Conservation (phyloP, 1,140 invertebrate species). For the Neuroterus valhalla region DNA sequence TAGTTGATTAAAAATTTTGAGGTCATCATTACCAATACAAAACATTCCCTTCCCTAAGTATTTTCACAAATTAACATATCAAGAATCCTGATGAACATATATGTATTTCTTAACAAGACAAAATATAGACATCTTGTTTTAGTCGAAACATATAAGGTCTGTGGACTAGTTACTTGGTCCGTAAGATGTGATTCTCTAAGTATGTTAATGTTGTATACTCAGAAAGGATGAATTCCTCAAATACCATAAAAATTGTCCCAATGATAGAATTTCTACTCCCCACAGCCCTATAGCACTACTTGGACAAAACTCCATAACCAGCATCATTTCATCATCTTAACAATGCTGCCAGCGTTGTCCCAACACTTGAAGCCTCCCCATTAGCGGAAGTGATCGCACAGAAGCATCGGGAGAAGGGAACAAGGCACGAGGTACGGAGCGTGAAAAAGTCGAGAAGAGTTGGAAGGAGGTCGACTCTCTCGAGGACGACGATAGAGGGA, state of each 20-base stretch:
- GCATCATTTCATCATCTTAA: not conserved
- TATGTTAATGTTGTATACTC: no score
- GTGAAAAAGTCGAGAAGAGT: conserved; percentile 31
- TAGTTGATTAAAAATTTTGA: no score
- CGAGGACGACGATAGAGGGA: conserved; percentile 19
- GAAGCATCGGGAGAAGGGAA: conserved; percentile 42
- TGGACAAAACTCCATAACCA: not conserved
- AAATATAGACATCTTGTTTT: no score
- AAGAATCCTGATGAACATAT: no score
- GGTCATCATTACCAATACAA: no score
- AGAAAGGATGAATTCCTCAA: no score
- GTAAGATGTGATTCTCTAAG: no score
- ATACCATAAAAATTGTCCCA: not conserved
- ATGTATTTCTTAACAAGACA: no score
- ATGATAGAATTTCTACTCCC: not conserved
- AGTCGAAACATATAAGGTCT: no score
- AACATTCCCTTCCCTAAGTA: no score
- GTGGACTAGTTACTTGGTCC: no score
- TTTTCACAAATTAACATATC: no score
- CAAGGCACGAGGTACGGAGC: conserved; percentile 36
- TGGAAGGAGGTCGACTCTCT: conserved; percentile 36
- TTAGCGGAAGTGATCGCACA: conserved; percentile 46
- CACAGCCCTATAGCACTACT: not conserved
- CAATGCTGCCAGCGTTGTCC: conserved; percentile 41
- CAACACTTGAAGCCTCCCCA: conserved; percentile 34